Percentiles rank a stretch among this genome's conserved stretches.
Evolutionary conservation across 2,888 invertebrate genomes (phyloP).

Genomic region (Chymomyza fuscimana): DNA sequence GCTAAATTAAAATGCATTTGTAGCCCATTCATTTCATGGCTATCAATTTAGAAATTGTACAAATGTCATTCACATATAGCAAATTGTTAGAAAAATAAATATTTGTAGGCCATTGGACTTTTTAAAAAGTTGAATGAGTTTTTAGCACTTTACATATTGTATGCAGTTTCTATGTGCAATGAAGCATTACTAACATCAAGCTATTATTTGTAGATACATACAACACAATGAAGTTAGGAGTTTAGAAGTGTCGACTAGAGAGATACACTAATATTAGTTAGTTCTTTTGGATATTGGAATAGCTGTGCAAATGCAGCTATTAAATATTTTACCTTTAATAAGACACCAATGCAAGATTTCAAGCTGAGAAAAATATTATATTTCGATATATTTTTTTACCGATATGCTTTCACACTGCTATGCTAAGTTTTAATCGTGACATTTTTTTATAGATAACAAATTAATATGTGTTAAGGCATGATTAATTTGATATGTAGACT

Average conservation of each 20-base stretch:
- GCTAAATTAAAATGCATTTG: background rate
- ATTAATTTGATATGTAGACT: too few species aligned
- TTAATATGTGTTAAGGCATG: too few species aligned
- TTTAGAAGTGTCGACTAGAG: background rate
- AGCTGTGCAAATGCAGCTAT: too few species aligned
- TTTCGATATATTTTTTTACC: too few species aligned
- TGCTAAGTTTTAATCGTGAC: too few species aligned
- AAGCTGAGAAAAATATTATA: too few species aligned
- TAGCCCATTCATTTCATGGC: background rate
- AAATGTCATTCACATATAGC: slow-evolving; percentile 57
- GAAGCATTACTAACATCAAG: background rate
- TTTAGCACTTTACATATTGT: slow-evolving; percentile 44
- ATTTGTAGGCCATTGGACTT: background rate
- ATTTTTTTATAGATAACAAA: too few species aligned
- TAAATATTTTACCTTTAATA: too few species aligned
- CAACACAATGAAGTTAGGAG: background rate
- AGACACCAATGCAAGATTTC: too few species aligned
- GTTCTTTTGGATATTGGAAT: too few species aligned
- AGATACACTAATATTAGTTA: background rate
- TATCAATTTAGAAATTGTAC: slow-evolving; percentile 32
- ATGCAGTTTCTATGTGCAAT: background rate
- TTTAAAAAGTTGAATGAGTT: slow-evolving; percentile 19
- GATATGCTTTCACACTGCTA: too few species aligned
- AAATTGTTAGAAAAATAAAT: background rate
- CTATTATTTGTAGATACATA: background rate